A percentile compares a stretch with the other conserved stretches of the same genome.
phyloP scores from a whole-genome alignment of 2,113 vertebrate genomes.

The Corvus moneduloides region DNA sequence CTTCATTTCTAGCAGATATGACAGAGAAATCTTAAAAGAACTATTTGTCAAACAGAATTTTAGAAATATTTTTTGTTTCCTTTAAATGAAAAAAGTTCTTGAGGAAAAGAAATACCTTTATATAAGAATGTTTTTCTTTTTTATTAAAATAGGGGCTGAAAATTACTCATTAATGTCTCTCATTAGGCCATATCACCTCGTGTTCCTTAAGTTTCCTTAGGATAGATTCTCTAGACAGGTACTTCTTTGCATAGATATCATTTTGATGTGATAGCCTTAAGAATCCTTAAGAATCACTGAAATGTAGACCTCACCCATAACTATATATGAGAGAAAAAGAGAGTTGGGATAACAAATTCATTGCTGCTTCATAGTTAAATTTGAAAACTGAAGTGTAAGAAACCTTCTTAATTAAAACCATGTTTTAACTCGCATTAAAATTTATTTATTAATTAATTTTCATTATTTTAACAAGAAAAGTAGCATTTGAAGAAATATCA shows the following conservation, averaged over 20 bases:
- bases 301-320: background rate
- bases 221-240: background rate
- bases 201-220: background rate
- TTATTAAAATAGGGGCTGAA: background rate
- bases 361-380: background rate
- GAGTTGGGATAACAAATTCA: background rate
- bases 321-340: background rate
- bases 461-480: background rate
- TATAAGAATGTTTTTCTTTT: accelerated
- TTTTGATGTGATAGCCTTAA: background rate
- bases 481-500: background rate
- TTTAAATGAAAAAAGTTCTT: background rate
- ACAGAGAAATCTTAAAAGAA: background rate
- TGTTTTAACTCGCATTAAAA: background rate
- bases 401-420: background rate
- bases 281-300: background rate
- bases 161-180: background rate
- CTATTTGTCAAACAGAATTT: background rate
- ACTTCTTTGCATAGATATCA: background rate
- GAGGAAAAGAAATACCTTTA: background rate
- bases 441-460: background rate
- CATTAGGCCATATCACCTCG: background rate
- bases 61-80: background rate
- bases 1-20: background rate
- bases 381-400: background rate